phyloP scores from a whole-genome alignment of 2,113 vertebrate genomes.

The Vombatus ursinus region DNA sequence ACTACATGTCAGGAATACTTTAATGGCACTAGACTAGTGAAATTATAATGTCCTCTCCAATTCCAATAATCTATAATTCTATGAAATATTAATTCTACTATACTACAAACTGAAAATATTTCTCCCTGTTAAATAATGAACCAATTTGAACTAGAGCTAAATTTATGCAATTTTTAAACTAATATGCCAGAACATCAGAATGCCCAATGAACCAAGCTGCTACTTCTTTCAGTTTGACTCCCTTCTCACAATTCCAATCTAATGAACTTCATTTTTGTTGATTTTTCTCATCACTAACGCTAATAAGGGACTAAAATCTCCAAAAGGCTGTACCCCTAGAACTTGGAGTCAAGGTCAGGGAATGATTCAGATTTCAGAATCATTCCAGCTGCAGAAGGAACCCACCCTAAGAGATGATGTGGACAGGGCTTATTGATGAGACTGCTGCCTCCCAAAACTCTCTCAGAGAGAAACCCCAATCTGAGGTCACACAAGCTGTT shows the following conservation, averaged over 20 bases:
- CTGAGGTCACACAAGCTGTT: neutral
- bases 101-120: neutral
- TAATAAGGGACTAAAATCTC: neutral
- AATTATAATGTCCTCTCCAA: neutral
- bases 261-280: constrained; percentile 23
- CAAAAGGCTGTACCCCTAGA: neutral
- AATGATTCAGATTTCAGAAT: neutral
- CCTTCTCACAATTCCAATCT: constrained; percentile 22
- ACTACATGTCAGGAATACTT: neutral
- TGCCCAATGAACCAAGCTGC: constrained; percentile 6
- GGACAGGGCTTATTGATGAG: neutral
- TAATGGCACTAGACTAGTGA: neutral
- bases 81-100: neutral
- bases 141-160: constrained; percentile 13
- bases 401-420: neutral
- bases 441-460: neutral
- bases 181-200: constrained; percentile 24
- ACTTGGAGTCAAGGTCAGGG: neutral
- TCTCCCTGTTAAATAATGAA: neutral
- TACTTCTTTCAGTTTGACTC: neutral
- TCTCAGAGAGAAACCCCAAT: neutral
- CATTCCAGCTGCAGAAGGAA: neutral
- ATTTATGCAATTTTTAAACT: constrained; percentile 33
- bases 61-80: neutral
- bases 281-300: neutral